phyloP scores from a whole-genome alignment of 2,888 invertebrate genomes.

The Uloborus plumipes region DNA sequence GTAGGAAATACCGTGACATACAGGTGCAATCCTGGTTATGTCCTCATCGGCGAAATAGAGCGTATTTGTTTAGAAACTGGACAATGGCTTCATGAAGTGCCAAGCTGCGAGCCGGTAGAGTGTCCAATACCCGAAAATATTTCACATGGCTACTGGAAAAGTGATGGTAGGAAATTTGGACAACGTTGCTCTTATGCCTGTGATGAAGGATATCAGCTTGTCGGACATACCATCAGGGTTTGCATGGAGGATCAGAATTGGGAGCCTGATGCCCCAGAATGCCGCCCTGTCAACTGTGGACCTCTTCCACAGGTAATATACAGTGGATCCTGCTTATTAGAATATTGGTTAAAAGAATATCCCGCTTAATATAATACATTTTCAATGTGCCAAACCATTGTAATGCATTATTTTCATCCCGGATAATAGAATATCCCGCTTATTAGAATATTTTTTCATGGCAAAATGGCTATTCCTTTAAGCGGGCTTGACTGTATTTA shows the following conservation, averaged over 20 bases:
- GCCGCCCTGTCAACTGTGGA: constrained; percentile 72
- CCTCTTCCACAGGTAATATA: constrained; percentile 48
- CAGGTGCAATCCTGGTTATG: constrained; percentile 68
- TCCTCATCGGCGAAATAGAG: constrained; percentile 66
- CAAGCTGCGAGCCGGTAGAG: constrained; percentile 63
- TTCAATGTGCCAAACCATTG: no score
- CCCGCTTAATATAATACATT: no score
- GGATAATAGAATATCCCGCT: no score
- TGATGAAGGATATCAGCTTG: constrained; percentile 46
- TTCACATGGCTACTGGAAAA: constrained; percentile 33
- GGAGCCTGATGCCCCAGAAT: constrained; percentile 73
- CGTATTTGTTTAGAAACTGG: constrained; percentile 65
- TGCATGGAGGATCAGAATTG: constrained; percentile 76
- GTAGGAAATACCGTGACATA: constrained; percentile 66
- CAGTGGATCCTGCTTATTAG: no score
- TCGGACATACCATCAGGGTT: constrained; percentile 48
- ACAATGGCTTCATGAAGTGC: constrained; percentile 64
- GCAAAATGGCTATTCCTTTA: no score
- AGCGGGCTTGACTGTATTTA: no score
- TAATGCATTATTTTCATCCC: no score
- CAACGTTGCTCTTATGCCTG: constrained; percentile 59
- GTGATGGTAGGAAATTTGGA: constrained; percentile 53
- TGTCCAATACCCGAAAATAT: constrained; percentile 53
- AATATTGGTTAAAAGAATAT: no score
- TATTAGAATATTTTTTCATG: no score